Evolutionary conservation across 1,140 invertebrate species (phyloP), one percentile per base, ranked within the genome.

Genomic region (Drosophila watanabei): DNA sequence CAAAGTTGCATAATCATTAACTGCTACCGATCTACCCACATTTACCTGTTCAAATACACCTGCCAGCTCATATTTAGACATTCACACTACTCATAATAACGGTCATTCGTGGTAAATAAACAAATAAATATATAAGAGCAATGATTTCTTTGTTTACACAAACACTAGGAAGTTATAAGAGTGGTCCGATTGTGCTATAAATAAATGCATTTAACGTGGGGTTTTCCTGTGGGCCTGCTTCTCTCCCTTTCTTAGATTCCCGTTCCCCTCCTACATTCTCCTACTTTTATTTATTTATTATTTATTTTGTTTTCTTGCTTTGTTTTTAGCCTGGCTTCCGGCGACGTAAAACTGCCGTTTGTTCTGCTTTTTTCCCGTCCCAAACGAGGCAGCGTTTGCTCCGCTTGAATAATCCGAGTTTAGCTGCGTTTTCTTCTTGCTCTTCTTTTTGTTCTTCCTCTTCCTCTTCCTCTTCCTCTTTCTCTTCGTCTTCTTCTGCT

Each of bases 291-390:
- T 81, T 78, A 88, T 83, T 87, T 80, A 33, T 57, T 45, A 75
- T 45, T 60, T 63, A 54, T 13, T 45, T 61, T 54, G 30, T 71
- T n/a, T 52, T 24, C 1, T 60, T 52, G 52, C 56, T 64, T 70
- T 37, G 49, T 28, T 75, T 77, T 84, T 71, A 73, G 63, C 60
- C 73, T 85, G 77, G 86, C 85, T 88, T 88, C 85, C 85, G 85
- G 85, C 85, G 81, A 88, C 85, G 84, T 85, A 81, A 89, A 89
- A 88, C 80, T 88, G 83, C 83, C 83, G 83, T 86, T 86, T 76
- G 82, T 56, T 78, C 30, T 73, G 73, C 54, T 48, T 75, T 24
- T 64, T 39, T 30, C 51, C n/a, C 52, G 24, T 13, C n/a, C 70
- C 24, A 46, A 41, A 66, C 28, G 28, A 37, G 18, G 35, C 69